Conservation (phyloP, 2,797 vertebrate species). For the Oophaga sylvatica region DNA sequence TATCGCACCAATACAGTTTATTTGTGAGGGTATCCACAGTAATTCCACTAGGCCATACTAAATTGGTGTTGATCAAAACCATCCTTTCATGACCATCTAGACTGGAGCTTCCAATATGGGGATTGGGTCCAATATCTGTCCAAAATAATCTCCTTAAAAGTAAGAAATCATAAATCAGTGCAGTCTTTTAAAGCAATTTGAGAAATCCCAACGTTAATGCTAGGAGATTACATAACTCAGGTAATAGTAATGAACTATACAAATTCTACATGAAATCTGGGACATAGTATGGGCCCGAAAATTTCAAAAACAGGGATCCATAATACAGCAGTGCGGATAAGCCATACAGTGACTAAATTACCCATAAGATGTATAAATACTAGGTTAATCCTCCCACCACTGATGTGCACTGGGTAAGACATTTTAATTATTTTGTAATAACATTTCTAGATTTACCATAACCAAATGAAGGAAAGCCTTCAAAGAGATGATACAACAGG, state of each 20-base stretch:
- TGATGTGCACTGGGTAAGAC: too few relatives aligned
- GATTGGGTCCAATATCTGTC: slow-evolving; percentile 82
- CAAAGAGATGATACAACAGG: too few relatives aligned
- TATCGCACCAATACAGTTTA: slow-evolving; percentile 91
- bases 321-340: too few relatives aligned
- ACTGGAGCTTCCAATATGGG: slow-evolving; percentile 82
- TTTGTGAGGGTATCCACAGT: slow-evolving; percentile 82
- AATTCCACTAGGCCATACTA: slow-evolving; percentile 86
- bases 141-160: slow-evolving; percentile 89
- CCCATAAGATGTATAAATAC: too few relatives aligned
- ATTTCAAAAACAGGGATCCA: not conserved
- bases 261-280: not conserved
- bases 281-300: not conserved
- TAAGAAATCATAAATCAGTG: slow-evolving; percentile 4
- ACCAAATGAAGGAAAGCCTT: too few relatives aligned
- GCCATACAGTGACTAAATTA: too few relatives aligned
- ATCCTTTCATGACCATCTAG: slow-evolving; percentile 78
- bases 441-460: too few relatives aligned
- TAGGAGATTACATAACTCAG: not conserved
- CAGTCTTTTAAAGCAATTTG: not conserved
- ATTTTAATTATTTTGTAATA: too few relatives aligned
- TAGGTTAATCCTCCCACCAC: too few relatives aligned
- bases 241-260: not conserved
- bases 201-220: not conserved
- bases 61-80: slow-evolving; percentile 75